Evolutionary conservation across 30 jellyfish, hydroid and myxozoan genomes (phyloP).

Genomic region (Aurelia sp.): DNA sequence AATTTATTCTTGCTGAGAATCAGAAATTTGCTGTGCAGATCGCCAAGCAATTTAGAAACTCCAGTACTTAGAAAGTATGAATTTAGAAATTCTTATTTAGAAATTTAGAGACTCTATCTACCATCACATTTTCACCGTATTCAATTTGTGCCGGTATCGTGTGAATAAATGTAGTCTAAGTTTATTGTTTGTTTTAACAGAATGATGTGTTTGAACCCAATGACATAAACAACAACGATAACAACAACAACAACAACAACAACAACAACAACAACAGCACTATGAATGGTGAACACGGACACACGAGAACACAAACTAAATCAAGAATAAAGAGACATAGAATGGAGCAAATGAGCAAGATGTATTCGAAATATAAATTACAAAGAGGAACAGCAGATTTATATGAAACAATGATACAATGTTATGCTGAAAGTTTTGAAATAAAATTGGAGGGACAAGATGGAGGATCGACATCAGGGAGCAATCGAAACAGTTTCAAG

Average conservation of each 20-base stretch:
- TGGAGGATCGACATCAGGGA: constrained; percentile 5
- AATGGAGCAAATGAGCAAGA: constrained; percentile 80
- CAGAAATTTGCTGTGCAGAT: too few relatives aligned
- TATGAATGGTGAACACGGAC: neutral
- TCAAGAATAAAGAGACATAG: constrained; percentile 55
- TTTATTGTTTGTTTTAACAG: constrained; percentile 3
- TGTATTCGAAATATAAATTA: constrained; percentile 65
- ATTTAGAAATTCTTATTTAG: too few relatives aligned
- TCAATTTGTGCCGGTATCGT: too few relatives aligned
- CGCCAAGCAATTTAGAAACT: too few relatives aligned
- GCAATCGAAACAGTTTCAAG: constrained; percentile 20
- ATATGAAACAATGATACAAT: constrained; percentile 76
- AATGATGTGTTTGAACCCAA: constrained; percentile 30
- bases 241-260: too few relatives aligned
- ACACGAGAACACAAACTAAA: constrained; percentile 51
- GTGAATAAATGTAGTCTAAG: neutral
- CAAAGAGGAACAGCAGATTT: constrained; percentile 85
- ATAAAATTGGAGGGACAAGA: constrained; percentile 31
- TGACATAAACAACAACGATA: neutral
- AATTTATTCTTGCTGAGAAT: too few relatives aligned
- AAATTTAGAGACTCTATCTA: too few relatives aligned
- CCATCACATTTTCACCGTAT: too few relatives aligned
- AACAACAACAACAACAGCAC: constrained; percentile 5
- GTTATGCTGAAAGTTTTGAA: constrained; percentile 79
- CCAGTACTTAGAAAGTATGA: too few relatives aligned